These are phyloP conservation scores for Mizuhopecten yessoensis DNA, from an alignment of 1,140 invertebrate species.

Conservation along the genomic window DNA sequence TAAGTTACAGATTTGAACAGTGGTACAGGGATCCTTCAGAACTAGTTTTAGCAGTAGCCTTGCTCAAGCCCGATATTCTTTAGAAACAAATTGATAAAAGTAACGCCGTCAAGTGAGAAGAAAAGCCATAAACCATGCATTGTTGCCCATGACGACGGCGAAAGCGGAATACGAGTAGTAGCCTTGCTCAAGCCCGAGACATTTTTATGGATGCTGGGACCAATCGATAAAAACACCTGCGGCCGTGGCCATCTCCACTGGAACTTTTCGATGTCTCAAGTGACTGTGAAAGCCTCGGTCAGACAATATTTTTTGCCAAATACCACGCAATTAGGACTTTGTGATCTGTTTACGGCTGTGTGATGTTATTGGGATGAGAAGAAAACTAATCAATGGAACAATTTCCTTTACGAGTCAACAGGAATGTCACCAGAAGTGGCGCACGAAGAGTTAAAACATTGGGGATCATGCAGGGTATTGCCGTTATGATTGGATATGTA, in stretches of 20 bases:
- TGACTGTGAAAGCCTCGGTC: neutral
- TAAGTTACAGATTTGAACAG: too few relatives aligned
- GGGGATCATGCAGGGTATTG: too few relatives aligned
- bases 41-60: too few relatives aligned
- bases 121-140: too few relatives aligned
- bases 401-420: neutral
- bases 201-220: neutral
- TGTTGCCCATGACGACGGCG: too few relatives aligned
- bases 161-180: too few relatives aligned
- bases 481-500: too few relatives aligned
- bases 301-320: neutral
- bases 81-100: too few relatives aligned
- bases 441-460: neutral
- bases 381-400: neutral
- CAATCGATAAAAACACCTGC: neutral
- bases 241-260: neutral
- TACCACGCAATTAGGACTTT: neutral
- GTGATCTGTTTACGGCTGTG: neutral
- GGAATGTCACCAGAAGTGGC: neutral
- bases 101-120: too few relatives aligned
- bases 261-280: neutral
- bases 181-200: neutral
- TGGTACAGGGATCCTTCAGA: too few relatives aligned
- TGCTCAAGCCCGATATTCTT: too few relatives aligned
- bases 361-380: neutral